Conservation (phyloP, 2,888 invertebrate genomes). For the Andrena flavipes region DNA sequence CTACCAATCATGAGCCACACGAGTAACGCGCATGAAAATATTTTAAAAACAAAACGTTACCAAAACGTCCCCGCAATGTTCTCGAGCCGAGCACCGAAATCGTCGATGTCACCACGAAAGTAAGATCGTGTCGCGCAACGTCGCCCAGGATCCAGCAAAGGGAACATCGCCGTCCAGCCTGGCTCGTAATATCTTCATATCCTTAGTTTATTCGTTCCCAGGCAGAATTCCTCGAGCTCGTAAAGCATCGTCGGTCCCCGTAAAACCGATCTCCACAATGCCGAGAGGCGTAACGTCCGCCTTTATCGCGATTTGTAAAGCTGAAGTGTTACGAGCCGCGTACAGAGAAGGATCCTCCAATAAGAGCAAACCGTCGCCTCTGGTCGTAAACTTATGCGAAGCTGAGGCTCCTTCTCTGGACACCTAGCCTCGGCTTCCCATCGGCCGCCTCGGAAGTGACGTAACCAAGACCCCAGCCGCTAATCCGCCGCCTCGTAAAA, state of each 20-base stretch:
- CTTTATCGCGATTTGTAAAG: conserved; percentile 73
- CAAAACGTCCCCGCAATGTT: no score
- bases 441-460: conserved; percentile 65
- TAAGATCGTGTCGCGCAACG: no score
- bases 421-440: conserved; percentile 54
- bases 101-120: no score
- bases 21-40: no score
- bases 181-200: conserved; percentile 66
- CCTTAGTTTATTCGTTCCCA: conserved; percentile 32
- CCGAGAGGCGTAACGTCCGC: conserved; percentile 67
- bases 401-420: conserved; percentile 60
- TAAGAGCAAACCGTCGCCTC: conserved; percentile 74
- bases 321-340: conserved; percentile 69
- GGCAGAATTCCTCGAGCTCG: conserved; percentile 55
- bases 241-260: conserved; percentile 66
- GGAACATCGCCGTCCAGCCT: conserved; percentile 23
- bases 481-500: conserved; percentile 72
- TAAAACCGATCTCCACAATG: conserved; percentile 69
- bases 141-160: neutral
- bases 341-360: conserved; percentile 73
- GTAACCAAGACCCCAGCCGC: conserved; percentile 64
- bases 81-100: no score
- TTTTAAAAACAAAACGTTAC: no score
- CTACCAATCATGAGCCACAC: no score
- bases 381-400: conserved; percentile 78